Evolutionary conservation across 2,113 vertebrate species (phyloP), one percentile per base, ranked within the genome.

Genomic region (Trematomus loennbergii): DNA sequence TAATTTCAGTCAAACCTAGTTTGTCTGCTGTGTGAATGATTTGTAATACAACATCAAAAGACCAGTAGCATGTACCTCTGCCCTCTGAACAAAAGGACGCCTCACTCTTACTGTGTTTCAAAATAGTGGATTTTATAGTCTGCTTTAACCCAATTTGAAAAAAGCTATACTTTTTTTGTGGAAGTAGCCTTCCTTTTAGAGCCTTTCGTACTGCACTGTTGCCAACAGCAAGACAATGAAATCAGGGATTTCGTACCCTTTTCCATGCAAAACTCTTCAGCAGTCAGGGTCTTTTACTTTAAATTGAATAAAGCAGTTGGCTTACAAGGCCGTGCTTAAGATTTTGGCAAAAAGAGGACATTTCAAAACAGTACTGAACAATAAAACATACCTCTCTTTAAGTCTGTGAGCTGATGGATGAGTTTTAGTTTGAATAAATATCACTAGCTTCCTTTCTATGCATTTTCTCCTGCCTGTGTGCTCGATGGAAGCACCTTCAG

Each of bases 241-340:
- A 17, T 50, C 36, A 40, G 36, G 36, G 36, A 40, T 40, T 40
- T 6, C 36, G 36, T 40, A 40, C 36, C 36, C 36, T 40, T 40
- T 40, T 40, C 7, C 9, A 40, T 40, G 49, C 49, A 16, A 50
- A 50, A 50, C 49, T 40, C 36, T 40, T 40, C 36, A 40, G 36
- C 36, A 40, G 36, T 40, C 36, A 7, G 36, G 36, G 36, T 36
- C 7, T 40, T 6, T 40, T 40, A 40, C 49, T 50, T 57, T 63
- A 50, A n/a, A 43, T 78, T 57, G 50, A 68, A 74, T 57, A 78
- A 63, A 75, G 65, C 49, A 54, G 59, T n/a, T 5, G 0, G 58
- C 29, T 48, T 8, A 48, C 9, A 55, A 40, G 74, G 54, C 40
- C 12, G 22, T 9, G 33, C 22, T 75, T 29, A 29, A 29, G 3